Conservation (phyloP, 2,797 vertebrate species). For the Melanotaenia trifasciata region DNA sequence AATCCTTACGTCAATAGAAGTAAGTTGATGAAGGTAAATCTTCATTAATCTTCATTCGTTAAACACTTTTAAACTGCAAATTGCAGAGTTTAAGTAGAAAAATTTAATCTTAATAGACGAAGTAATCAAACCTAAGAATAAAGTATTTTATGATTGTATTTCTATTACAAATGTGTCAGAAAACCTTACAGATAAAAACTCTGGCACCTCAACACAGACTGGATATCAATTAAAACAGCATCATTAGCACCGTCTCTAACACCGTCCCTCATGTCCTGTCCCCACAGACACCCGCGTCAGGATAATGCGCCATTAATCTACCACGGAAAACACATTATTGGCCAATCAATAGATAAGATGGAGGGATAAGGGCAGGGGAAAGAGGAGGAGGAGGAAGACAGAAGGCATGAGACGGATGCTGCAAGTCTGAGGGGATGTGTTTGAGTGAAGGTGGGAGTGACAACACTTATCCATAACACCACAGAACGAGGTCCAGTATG, state of each 20-base stretch:
- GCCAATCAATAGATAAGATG: conserved; percentile 79
- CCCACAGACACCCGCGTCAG: conserved; percentile 77
- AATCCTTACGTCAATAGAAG: not conserved
- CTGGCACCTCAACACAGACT: conserved; percentile 19
- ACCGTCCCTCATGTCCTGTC: conserved; percentile 74
- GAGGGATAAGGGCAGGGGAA: conserved; percentile 71
- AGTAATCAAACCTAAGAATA: no score
- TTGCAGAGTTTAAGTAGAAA: not conserved
- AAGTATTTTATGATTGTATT: not conserved
- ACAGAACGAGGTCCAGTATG: conserved; percentile 62
- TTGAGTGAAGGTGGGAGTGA: conserved; percentile 37
- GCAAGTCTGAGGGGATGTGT: conserved; percentile 58
- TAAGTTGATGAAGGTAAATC: not conserved
- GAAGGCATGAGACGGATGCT: conserved; percentile 59
- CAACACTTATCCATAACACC: conserved; percentile 74
- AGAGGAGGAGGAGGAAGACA: conserved; percentile 69
- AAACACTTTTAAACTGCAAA: not conserved
- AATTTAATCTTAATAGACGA: no score
- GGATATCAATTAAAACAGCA: conserved; percentile 75
- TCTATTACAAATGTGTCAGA: not conserved
- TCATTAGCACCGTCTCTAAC: conserved; percentile 67
- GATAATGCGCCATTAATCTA: conserved; percentile 84
- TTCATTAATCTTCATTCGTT: no score
- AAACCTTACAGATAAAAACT: conserved; percentile 7
- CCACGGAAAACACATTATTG: conserved; percentile 83